These are phyloP conservation scores for Cancer borealis DNA, from an alignment of 2,888 invertebrate species.

Conservation along the genomic window DNA sequence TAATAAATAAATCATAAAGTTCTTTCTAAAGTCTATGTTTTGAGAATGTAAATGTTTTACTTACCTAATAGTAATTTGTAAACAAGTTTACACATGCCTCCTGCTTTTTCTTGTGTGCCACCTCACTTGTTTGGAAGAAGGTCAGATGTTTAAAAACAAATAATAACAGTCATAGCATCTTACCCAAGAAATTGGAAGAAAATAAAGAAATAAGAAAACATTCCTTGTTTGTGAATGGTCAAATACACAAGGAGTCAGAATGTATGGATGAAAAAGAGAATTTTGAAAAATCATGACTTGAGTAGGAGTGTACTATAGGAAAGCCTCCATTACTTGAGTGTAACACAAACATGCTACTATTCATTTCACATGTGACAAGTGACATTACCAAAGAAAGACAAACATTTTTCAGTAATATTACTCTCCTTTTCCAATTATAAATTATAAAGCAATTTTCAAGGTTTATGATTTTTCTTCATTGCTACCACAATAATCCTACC, in stretches of 20 bases:
- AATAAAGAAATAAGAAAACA: too few relatives aligned
- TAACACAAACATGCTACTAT: not conserved
- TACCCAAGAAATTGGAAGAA: too few relatives aligned
- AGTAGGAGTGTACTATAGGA: not conserved
- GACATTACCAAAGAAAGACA: not conserved
- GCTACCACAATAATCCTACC: not conserved
- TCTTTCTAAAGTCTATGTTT: too few relatives aligned
- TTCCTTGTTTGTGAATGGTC: too few relatives aligned
- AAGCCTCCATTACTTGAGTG: not conserved
- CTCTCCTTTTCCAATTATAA: not conserved
- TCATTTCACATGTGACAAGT: not conserved
- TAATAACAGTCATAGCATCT: too few relatives aligned
- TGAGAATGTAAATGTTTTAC: too few relatives aligned
- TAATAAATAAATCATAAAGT: too few relatives aligned
- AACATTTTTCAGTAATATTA: not conserved
- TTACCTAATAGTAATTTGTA: too few relatives aligned
- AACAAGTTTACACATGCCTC: too few relatives aligned
- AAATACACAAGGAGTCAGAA: not conserved
- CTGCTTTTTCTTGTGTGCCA: too few relatives aligned
- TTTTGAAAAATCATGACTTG: not conserved
- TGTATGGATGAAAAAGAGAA: not conserved
- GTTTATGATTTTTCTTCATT: not conserved
- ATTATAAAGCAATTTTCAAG: not conserved
- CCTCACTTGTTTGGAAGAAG: too few relatives aligned
- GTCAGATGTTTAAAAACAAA: too few relatives aligned